Percentiles rank a stretch among this genome's conserved stretches.
Conservation (phyloP, 2,797 vertebrate genomes). For the Pagetopsis macropterus region DNA sequence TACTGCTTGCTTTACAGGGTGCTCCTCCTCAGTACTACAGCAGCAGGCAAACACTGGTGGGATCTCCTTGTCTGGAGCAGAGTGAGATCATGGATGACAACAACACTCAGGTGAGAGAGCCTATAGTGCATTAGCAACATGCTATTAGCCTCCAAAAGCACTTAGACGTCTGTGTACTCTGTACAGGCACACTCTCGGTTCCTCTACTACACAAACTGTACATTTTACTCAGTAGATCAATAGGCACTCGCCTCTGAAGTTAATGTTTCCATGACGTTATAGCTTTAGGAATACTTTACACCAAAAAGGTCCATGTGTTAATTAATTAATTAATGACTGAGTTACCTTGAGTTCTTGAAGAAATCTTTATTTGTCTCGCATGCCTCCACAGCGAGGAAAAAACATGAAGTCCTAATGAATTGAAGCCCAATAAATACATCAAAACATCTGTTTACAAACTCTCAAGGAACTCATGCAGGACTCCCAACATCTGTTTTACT, state of each 20-base stretch:
- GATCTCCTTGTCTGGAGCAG: slow-evolving; percentile 67
- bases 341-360: too few relatives aligned
- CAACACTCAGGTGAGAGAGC: slow-evolving; percentile 64
- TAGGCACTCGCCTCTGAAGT: neutral
- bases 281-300: neutral
- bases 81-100: slow-evolving; percentile 54
- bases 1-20: slow-evolving; percentile 71
- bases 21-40: slow-evolving; percentile 84
- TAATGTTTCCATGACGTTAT: neutral
- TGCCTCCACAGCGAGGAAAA: too few relatives aligned
- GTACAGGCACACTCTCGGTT: neutral
- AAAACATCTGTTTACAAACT: too few relatives aligned
- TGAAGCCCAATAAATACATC: too few relatives aligned
- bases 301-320: too few relatives aligned
- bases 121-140: neutral
- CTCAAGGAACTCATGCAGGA: too few relatives aligned
- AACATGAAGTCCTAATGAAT: too few relatives aligned
- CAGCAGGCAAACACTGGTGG: slow-evolving; percentile 87
- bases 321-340: too few relatives aligned
- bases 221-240: neutral
- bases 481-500: too few relatives aligned
- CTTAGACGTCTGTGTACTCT: neutral
- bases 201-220: neutral
- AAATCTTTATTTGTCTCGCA: too few relatives aligned
- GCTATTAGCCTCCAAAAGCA: slow-evolving; percentile 5